Percentiles rank a stretch among this genome's conserved stretches.
These are phyloP conservation scores for Bovichtus variegatus DNA, from an alignment of 2,797 vertebrate genomes.

Conservation along the genomic window DNA sequence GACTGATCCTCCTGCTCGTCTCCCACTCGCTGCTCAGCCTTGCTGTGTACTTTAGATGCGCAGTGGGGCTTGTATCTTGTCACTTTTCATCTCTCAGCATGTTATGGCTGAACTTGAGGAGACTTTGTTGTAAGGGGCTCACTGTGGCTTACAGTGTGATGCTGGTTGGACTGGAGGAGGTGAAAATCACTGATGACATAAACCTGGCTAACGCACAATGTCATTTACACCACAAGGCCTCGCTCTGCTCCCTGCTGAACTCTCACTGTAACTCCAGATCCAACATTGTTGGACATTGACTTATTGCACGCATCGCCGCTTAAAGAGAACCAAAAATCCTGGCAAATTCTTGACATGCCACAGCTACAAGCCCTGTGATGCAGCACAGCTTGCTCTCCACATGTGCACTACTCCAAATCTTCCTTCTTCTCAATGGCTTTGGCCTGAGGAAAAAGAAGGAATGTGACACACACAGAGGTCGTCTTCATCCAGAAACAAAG, in stretches of 20 bases:
- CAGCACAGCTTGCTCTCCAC: constrained; percentile 1
- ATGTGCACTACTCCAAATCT: constrained; percentile 29
- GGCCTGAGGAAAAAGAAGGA: constrained; percentile 26
- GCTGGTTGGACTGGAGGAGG: constrained; percentile 25
- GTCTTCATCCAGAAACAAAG: constrained; percentile 47
- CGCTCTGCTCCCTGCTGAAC: constrained; percentile 29
- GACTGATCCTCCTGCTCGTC: not conserved
- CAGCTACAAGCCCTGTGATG: constrained; percentile 25
- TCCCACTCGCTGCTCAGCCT: constrained; percentile 13
- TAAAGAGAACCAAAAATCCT: constrained; percentile 35
- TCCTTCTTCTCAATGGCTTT: constrained; percentile 43
- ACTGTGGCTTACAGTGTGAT: constrained; percentile 32
- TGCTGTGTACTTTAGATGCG: constrained; percentile 18
- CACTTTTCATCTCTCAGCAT: constrained; percentile 35
- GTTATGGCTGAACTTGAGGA: constrained; percentile 4
- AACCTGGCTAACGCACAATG: constrained; percentile 36
- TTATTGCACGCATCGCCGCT: constrained; percentile 14
- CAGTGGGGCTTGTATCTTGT: constrained; percentile 21
- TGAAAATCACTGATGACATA: constrained; percentile 58
- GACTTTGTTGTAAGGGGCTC: constrained; percentile 18
- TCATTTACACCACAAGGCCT: constrained; percentile 32
- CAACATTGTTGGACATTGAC: not conserved
- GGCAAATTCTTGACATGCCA: constrained; percentile 54
- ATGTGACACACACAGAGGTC: constrained; percentile 42
- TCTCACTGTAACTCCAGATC: constrained; percentile 60